These are phyloP conservation scores for Alcedo quadribrachys DNA, from an alignment of 2,797 vertebrate genomes.

Conservation along the genomic window DNA sequence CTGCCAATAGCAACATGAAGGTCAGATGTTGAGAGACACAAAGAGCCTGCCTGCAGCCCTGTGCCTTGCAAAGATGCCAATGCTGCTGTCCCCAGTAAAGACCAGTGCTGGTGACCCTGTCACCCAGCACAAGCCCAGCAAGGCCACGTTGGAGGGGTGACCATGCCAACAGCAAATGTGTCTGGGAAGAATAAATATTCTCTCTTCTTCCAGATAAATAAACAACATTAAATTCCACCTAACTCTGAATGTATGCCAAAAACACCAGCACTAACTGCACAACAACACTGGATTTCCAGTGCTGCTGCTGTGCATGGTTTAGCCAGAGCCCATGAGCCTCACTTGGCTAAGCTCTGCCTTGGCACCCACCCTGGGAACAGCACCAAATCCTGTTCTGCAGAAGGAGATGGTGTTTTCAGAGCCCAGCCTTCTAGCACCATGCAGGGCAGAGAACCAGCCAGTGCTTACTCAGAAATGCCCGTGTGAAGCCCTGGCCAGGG, in stretches of 20 bases:
- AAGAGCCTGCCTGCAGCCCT: background rate
- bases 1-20: background rate
- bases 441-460: background rate
- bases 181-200: background rate
- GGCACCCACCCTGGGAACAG: background rate
- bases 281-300: background rate
- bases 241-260: background rate
- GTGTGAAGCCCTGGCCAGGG: background rate
- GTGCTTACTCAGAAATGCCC: accelerated
- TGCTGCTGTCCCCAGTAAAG: background rate
- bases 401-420: background rate
- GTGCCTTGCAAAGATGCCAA: background rate
- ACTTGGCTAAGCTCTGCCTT: background rate
- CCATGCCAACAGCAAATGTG: background rate
- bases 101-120: background rate
- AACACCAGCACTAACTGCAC: background rate
- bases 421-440: background rate
- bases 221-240: background rate
- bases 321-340: background rate
- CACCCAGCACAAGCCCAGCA: background rate
- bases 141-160: background rate
- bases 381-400: background rate
- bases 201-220: background rate
- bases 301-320: accelerated
- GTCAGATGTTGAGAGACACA: background rate